Percentiles rank a stretch among this genome's conserved stretches.
Evolutionary conservation across 1,140 invertebrate species (phyloP).

Genomic region (Cotesia glomerata): DNA sequence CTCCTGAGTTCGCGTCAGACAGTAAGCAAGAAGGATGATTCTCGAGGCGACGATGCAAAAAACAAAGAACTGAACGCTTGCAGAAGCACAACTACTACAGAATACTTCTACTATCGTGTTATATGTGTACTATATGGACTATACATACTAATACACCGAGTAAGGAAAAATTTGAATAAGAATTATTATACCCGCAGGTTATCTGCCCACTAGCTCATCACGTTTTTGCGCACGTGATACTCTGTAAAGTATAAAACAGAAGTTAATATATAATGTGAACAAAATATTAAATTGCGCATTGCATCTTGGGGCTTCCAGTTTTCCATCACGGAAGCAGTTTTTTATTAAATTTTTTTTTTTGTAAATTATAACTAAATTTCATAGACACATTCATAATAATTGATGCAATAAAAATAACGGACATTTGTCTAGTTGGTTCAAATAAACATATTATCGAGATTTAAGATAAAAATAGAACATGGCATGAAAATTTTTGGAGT

Average conservation of each 20-base stretch:
- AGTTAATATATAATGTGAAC: no score
- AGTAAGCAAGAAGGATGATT: slow-evolving; percentile 24
- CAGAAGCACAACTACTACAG: not conserved
- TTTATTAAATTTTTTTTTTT: no score
- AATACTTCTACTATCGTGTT: not conserved
- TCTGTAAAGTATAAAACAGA: slow-evolving; percentile 20
- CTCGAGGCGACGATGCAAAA: slow-evolving; percentile 9
- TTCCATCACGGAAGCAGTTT: no score
- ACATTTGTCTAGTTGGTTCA: no score
- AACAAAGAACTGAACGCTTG: not conserved
- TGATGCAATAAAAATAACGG: no score
- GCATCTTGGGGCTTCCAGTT: not conserved
- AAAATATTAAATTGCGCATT: no score
- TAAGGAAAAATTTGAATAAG: slow-evolving; percentile 25
- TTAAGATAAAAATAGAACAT: no score
- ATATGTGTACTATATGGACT: no score
- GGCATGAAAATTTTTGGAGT: no score
- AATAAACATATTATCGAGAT: no score
- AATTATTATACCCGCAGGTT: slow-evolving; percentile 29
- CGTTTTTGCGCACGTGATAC: slow-evolving; percentile 2
- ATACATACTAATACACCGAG: not conserved
- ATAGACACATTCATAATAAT: no score
- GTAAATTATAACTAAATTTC: no score
- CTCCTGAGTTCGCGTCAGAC: not conserved
- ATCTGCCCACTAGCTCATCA: slow-evolving; percentile 12